A percentile compares a stretch with the other conserved stretches of the same genome.
These are phyloP conservation scores for Leptopilina clavipes DNA, from an alignment of 1,140 invertebrate species.

Conservation along the genomic window DNA sequence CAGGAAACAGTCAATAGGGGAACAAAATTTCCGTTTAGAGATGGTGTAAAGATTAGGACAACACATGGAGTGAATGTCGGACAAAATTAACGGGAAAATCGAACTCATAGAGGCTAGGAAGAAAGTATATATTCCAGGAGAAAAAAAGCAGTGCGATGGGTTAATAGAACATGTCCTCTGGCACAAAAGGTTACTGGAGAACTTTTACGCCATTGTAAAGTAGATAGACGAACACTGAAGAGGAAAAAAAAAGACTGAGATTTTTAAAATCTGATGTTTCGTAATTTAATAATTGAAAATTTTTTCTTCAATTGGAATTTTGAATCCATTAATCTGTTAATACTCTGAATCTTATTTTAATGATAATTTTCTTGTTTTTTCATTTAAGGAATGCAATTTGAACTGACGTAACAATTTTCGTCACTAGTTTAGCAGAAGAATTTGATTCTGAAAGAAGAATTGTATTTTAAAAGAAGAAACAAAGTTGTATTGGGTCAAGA, in stretches of 20 bases:
- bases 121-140: background rate
- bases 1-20: no score
- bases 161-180: conserved; percentile 1
- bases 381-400: no score
- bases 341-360: no score
- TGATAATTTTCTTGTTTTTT: no score
- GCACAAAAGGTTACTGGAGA: background rate
- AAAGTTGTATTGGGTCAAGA: conserved; percentile 51
- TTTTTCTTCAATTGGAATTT: background rate
- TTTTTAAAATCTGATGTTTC: no score
- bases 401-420: no score
- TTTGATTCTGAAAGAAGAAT: background rate
- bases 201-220: background rate
- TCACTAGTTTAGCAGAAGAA: background rate
- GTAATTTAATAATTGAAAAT: background rate
- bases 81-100: conserved; percentile 6
- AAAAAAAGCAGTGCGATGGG: conserved; percentile 18
- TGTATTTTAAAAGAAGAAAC: conserved; percentile 38
- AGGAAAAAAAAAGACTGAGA: background rate
- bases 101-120: background rate
- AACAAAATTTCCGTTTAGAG: no score
- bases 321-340: background rate
- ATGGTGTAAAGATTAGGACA: no score
- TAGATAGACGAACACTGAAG: background rate
- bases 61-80: background rate